These are phyloP conservation scores for Merops nubicus DNA, from an alignment of 2,113 vertebrate genomes.

Conservation along the genomic window DNA sequence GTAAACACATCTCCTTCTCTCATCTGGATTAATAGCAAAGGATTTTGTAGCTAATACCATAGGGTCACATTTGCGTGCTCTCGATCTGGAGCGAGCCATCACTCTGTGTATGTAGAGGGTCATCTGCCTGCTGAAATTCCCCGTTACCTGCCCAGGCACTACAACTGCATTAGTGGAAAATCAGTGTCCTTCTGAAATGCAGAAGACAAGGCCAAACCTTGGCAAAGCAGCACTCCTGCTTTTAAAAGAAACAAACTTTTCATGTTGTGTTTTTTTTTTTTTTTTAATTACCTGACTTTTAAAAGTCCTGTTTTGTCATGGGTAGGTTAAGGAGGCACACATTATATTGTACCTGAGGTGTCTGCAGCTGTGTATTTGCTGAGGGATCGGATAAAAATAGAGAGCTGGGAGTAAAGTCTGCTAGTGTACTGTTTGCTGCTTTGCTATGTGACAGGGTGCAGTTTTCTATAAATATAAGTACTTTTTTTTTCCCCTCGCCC, in stretches of 20 bases:
- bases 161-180: not conserved
- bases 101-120: not conserved
- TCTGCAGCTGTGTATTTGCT: not conserved
- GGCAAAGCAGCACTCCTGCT: too few relatives aligned
- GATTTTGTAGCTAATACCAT: not conserved
- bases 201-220: not conserved
- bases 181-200: not conserved
- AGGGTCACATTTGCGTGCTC: not conserved
- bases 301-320: not conserved
- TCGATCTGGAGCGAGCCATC: not conserved
- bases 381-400: not conserved
- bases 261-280: too few relatives aligned
- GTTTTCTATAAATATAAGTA: not conserved
- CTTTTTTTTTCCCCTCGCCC: not conserved
- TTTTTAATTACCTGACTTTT: too few relatives aligned
- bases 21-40: not conserved
- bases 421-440: not conserved
- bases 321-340: not conserved
- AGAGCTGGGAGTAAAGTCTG: not conserved
- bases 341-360: not conserved
- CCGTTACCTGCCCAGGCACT: not conserved
- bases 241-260: too few relatives aligned
- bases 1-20: not conserved
- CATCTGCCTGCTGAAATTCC: not conserved
- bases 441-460: not conserved